Base-by-base conservation (phyloP, 2,113 vertebrate genomes). In the Pollimyrus isidori region DNA sequence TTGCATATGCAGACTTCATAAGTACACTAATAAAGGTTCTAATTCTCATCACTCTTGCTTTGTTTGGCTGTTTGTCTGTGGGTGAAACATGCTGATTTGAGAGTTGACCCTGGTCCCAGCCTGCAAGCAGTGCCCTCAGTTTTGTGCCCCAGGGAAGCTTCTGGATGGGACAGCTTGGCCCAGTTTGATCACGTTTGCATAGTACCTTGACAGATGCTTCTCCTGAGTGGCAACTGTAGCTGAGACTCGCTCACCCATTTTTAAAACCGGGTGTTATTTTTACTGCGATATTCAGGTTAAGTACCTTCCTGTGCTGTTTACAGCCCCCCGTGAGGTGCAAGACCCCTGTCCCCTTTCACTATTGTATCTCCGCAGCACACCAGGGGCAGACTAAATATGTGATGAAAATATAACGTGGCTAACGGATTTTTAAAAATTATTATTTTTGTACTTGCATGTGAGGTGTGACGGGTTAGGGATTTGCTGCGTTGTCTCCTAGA, bases 11-110 rank as follows among this genome's bases (percentile, higher is more conserved):
- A 97, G 97, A 97, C 96, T 97, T 97, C 96, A 96, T 96, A 96
- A 97, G 96, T 96, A 97, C 97, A 97, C 97, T 97, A 98, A 97
- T 98, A 98, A 98, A 96, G 95, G 93, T 95, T 97, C 95, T 96
- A 96, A 96, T 96, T 97, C 96, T 96, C 95, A 91, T 94, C 91
- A 88, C 88, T 56, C 88, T 65, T 88, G 88, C 92, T 69, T 83
- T 21, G 2, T 87, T 23, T 65, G 53, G 50, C 52, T 84, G 49
- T 80, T 52, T 56, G 88, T 84, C 21, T 49, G 45, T 86, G 42
- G 23, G 4, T 50, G 45, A 13, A 50, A 5, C 13, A 4, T 80
- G 73, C 26, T n/a, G 62, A 65, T 26, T n/a, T 26, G 9, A 11
- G 62, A 65, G 62, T 26, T 65, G 9, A 11, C 23, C n/a, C n/a